phyloP scores from a whole-genome alignment of 2,113 vertebrate genomes.

The Malurus cyaneus region DNA sequence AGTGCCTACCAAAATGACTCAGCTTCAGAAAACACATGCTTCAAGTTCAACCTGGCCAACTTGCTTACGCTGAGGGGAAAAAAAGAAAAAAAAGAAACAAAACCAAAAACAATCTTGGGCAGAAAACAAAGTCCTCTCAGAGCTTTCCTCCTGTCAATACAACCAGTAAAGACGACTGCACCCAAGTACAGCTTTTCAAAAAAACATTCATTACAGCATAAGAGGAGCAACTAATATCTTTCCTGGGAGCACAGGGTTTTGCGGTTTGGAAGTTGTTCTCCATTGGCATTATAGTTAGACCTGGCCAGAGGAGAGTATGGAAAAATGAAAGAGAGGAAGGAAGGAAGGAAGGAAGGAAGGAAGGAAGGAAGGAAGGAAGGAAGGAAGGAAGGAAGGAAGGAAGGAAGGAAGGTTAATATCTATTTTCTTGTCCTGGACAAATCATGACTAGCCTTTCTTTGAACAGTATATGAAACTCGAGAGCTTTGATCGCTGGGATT shows the following conservation, averaged over 20 bases:
- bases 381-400: not conserved
- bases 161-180: not conserved
- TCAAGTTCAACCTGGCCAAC: not conserved
- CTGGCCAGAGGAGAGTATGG: not conserved
- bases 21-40: not conserved
- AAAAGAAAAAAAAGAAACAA: not conserved
- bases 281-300: rapidly evolving
- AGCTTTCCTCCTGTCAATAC: not conserved
- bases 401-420: not conserved
- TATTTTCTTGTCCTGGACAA: not conserved
- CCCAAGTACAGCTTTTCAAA: not conserved
- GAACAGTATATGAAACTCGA: constrained; percentile 22
- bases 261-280: not conserved
- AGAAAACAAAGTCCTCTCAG: not conserved
- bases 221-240: not conserved
- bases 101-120: not conserved
- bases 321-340: no score
- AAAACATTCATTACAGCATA: not conserved
- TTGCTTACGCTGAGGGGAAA: not conserved
- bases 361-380: not conserved
- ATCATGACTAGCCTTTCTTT: not conserved
- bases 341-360: not conserved
- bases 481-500: constrained; percentile 40
- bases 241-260: not conserved
- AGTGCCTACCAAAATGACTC: not conserved